Conservation (phyloP, 2,888 invertebrate species). For the Parnassius apollo region DNA sequence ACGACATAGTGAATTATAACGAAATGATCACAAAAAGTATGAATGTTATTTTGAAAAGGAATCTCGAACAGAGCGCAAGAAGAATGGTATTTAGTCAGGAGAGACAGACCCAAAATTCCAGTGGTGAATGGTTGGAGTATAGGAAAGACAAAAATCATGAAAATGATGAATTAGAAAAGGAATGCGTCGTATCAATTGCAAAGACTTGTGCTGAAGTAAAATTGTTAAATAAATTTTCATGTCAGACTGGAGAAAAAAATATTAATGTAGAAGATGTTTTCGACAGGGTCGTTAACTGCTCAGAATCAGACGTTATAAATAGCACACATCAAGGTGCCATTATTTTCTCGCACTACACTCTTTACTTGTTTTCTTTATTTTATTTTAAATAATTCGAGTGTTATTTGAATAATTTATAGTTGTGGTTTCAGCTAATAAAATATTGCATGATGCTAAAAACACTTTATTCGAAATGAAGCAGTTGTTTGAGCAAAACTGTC, state of each 20-base stretch:
- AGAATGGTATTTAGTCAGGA: slow-evolving; percentile 32
- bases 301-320: slow-evolving; percentile 56
- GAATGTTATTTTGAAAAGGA: slow-evolving; percentile 16
- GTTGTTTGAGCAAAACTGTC: slow-evolving; percentile 16
- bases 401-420: background rate
- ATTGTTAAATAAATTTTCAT: slow-evolving; percentile 47
- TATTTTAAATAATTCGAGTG: too few species aligned
- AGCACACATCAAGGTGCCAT: slow-evolving; percentile 51
- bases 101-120: slow-evolving; percentile 15
- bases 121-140: background rate
- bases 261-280: slow-evolving; percentile 52
- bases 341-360: too few species aligned
- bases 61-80: slow-evolving; percentile 12
- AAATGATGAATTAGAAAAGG: slow-evolving; percentile 8
- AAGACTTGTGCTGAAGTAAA: slow-evolving; percentile 47
- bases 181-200: slow-evolving; percentile 31
- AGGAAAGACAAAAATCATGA: slow-evolving; percentile 5
- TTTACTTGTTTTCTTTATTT: too few species aligned
- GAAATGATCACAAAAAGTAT: slow-evolving; percentile 29
- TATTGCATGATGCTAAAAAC: slow-evolving; percentile 10
- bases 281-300: slow-evolving; percentile 53
- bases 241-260: slow-evolving; percentile 40
- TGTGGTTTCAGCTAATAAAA: slow-evolving; percentile 17
- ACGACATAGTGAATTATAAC: slow-evolving; percentile 38
- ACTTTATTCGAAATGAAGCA: slow-evolving; percentile 17